phyloP scores from a whole-genome alignment of 2,888 invertebrate species.

The Odontocerum albicorne region DNA sequence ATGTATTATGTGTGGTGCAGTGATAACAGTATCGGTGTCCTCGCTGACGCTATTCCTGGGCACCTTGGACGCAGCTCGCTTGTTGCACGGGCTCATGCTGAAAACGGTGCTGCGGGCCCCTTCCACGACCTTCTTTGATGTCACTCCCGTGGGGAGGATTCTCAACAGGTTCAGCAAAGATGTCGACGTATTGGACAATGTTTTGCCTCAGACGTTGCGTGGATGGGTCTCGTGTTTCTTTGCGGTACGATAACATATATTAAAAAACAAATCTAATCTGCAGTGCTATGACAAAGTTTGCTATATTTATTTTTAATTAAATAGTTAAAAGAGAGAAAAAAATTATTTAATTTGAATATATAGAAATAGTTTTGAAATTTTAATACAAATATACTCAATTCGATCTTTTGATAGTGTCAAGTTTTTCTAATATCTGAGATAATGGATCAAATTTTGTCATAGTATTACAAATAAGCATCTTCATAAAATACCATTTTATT shows the following conservation, averaged over 20 bases:
- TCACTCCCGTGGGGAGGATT: slow-evolving; percentile 77
- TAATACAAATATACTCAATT: no score
- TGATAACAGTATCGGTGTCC: slow-evolving; percentile 65
- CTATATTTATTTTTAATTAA: neutral
- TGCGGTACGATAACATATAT: slow-evolving; percentile 49
- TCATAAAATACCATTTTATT: no score
- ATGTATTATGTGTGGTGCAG: slow-evolving; percentile 46
- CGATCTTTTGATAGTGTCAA: no score
- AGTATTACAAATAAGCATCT: no score
- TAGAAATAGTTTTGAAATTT: neutral
- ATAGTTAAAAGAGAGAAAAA: neutral
- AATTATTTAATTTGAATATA: neutral
- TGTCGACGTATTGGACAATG: slow-evolving; percentile 70
- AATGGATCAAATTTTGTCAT: no score
- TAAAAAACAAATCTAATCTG: neutral
- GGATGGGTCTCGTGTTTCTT: slow-evolving; percentile 70
- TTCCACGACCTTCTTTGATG: slow-evolving; percentile 74
- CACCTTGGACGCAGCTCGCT: slow-evolving; percentile 62
- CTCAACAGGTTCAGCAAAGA: slow-evolving; percentile 79
- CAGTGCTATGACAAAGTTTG: neutral
- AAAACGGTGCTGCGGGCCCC: slow-evolving; percentile 67
- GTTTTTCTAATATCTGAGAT: no score
- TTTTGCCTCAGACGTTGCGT: slow-evolving; percentile 70
- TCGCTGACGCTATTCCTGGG: slow-evolving; percentile 69
- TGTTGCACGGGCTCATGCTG: slow-evolving; percentile 67